Conservation (phyloP, 2,113 vertebrate genomes). For the Hydropotes inermis region DNA sequence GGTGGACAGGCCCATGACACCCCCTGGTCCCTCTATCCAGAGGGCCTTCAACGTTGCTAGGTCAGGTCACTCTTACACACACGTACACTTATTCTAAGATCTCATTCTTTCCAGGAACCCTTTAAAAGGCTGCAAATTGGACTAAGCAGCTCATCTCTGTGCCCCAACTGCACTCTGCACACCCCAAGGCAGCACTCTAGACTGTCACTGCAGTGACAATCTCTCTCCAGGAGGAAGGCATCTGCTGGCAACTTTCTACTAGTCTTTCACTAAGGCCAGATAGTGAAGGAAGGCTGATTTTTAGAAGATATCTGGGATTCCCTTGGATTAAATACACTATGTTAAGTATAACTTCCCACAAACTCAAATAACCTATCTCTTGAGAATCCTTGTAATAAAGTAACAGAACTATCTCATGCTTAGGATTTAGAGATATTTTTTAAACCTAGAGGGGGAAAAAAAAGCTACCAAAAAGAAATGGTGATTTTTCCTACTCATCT, state of each 20-base stretch:
- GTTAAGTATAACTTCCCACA: neutral
- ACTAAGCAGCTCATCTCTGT: neutral
- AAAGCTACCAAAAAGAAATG: neutral
- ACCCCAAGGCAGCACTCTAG: neutral
- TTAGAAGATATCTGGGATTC: neutral
- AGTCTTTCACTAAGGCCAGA: neutral
- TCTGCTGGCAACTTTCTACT: neutral
- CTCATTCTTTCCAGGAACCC: neutral
- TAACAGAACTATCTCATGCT: neutral
- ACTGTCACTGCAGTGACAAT: neutral
- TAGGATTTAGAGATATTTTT: constrained; percentile 17
- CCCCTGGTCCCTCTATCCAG: neutral
- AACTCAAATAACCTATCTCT: constrained; percentile 1
- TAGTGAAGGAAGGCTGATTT: neutral
- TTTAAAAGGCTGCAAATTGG: neutral
- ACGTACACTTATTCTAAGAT: neutral
- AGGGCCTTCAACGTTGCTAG: neutral
- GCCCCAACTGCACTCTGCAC: neutral
- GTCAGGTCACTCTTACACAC: neutral
- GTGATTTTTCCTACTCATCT: neutral
- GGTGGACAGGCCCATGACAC: neutral
- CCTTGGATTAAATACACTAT: neutral
- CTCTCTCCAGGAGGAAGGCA: neutral
- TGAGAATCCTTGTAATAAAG: neutral
- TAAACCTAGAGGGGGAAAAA: neutral